A percentile compares a stretch with the other conserved stretches of the same genome.
phyloP scores from a whole-genome alignment of 1,140 invertebrate genomes.

The Cydia fagiglandana region DNA sequence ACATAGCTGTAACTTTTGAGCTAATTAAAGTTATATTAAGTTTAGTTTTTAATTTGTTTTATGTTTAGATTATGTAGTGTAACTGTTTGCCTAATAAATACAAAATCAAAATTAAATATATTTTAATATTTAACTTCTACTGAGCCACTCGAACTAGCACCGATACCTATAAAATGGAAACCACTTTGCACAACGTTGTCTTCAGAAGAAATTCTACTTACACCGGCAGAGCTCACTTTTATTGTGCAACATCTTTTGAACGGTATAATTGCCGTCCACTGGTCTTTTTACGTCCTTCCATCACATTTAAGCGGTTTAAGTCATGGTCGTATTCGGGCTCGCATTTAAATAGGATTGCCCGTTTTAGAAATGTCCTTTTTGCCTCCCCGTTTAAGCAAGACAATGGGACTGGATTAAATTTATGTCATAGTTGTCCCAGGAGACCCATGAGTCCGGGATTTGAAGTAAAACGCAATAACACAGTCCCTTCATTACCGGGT shows the following conservation, averaged over 20 bases:
- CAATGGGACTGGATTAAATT: conserved; percentile 44
- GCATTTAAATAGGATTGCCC: background rate
- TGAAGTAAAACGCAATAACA: conserved; percentile 45
- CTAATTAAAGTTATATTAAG: too few relatives aligned
- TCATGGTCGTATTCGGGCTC: background rate
- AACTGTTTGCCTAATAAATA: too few relatives aligned
- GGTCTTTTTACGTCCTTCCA: background rate
- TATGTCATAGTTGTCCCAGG: conserved; percentile 40
- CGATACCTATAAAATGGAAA: background rate
- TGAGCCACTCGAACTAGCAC: background rate
- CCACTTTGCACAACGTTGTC: background rate
- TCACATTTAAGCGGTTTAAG: conserved; percentile 10
- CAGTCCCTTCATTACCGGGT: conserved; percentile 46
- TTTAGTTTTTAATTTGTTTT: too few relatives aligned
- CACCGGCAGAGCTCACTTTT: background rate
- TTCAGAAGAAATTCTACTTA: background rate
- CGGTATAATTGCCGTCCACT: background rate
- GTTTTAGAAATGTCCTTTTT: conserved; percentile 24
- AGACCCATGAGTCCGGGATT: conserved; percentile 38
- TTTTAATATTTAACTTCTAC: background rate
- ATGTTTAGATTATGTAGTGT: too few relatives aligned
- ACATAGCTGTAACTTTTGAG: background rate
- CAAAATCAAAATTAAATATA: too few relatives aligned
- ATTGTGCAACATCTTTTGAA: background rate
- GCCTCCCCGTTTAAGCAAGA: conserved; percentile 24